Evolutionary conservation across 92 coral and sea anemone species (phyloP), one percentile per base, ranked within the genome.

Genomic region (Palythoa caribaeorum): DNA sequence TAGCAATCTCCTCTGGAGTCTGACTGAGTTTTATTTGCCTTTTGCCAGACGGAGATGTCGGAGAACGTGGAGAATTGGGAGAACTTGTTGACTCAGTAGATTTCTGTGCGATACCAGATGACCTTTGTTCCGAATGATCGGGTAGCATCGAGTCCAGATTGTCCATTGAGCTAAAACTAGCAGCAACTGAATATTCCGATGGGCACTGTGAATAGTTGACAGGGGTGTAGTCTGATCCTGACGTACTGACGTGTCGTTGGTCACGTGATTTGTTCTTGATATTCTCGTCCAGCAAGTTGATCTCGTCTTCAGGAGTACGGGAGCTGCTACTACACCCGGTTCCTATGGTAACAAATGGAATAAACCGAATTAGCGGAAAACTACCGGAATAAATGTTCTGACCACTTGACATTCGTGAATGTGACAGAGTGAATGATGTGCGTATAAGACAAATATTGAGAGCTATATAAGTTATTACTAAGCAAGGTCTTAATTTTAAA

Each of bases 261-360:
- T 81, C 75, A 20, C 2, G 48, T 6, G 76, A 35, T 57, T 54
- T 51, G 59, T 76, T 68, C 60, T 81, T 68, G 28, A 52, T 12
- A 47, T 38, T 81, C 86, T 81, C 86, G 75, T 47, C 75, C 86
- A 63, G 76, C 20, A 76, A 81, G 73, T 79, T 85, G 8, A 90
- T 89, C 19, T 95, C 98, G 77, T 89, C 96, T 8, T 91, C 96
- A 20, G 94, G 94, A 2, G 93, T 95, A 37, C 91, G 94, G 11
- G 96, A 88, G 55, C 98, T 95, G 85, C 93, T 91, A 35, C 86
- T 40, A 19, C 37, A 6, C 10, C 44, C 19, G 15, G 96, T 94
- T 48, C 94, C 98, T 94, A 63, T 54, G 81, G 57, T 1, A 11
- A 75, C 50, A 66, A 83, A 89, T 66, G 8, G 0, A 20, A 35